Evolutionary conservation across 2,113 vertebrate genomes (phyloP), one percentile per base, ranked within the genome.

Genomic region (Scomber colias): DNA sequence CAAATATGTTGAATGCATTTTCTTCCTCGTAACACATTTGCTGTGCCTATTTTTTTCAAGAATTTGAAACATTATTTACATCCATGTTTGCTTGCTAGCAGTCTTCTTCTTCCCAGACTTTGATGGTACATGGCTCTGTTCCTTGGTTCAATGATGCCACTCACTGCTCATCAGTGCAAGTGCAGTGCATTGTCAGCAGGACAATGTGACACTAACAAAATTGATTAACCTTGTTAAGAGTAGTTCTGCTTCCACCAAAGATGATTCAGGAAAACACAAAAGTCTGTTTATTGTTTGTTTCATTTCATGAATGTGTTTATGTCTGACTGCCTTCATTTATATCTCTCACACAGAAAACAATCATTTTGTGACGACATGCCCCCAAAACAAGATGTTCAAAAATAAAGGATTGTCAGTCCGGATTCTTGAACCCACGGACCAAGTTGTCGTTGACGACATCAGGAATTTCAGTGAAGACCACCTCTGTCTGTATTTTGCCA

Each of bases 401-500:
- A 75, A 31, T 2, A 92, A 94, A n/a, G 53, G 85, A 1, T 86
- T 98, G 40, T 91, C 79, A 51, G 92, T 94, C n/a, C 71, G 77
- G 40, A 84, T 80, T 66, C 94, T 99, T 55, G 96, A 97, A 84
- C 46, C 35, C 63, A 94, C 97, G 27, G 85, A 66, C 24, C 93
- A 84, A 31, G 54, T 97, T 63, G 83, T 88, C 21, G 94, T 94
- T 69, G 97, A 99, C 88, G 94, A 96, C 19, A 5, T 96, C 11
- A 87, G 81, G 54, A 73, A 87, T 59, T 67, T 82, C 0, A 45
- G 68, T 35, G 84, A 79, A 19, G 90, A 94, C 40, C 73, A 89
- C 15, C 79, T 99, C 14, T 35, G 46, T 0, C 3, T 96, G 17
- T 97, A 95, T 85, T 98, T 98, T 92, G 96, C 97, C 77, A 95